A percentile compares a stretch with the other conserved stretches of the same genome.
Evolutionary conservation across 2,113 vertebrate genomes (phyloP).

Genomic region (Galbula dea): DNA sequence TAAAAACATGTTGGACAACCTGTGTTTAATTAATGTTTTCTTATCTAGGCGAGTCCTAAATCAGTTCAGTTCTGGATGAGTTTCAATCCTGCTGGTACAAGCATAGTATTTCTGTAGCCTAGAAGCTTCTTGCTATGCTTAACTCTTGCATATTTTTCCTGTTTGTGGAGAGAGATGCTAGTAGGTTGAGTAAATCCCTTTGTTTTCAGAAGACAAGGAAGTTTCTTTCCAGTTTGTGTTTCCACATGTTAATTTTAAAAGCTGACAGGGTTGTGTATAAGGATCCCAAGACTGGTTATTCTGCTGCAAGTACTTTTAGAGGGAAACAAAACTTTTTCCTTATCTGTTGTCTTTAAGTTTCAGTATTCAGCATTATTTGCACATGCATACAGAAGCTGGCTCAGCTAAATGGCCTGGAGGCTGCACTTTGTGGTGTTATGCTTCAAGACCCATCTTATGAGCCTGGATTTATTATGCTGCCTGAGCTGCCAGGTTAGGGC

Average conservation of each 20-base stretch:
- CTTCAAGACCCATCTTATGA: neutral
- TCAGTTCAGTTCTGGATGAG: neutral
- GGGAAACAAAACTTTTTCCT: neutral
- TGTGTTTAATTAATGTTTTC: conserved; percentile 29
- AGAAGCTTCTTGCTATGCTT: neutral
- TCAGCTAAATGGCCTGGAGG: neutral
- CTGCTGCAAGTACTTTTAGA: neutral
- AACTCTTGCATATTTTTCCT: neutral
- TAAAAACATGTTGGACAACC: conserved; percentile 19
- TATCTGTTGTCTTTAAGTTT: neutral
- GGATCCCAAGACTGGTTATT: neutral
- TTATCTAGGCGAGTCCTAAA: neutral
- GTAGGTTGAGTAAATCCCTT: neutral
- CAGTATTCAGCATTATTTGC: neutral
- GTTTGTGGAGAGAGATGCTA: neutral
- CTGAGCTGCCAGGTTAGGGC: neutral
- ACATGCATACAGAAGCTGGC: neutral
- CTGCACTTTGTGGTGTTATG: neutral
- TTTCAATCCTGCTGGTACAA: neutral
- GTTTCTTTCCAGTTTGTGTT: neutral
- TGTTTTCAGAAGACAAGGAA: neutral
- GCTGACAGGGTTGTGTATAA: neutral
- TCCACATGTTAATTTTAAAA: neutral
- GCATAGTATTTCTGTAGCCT: neutral
- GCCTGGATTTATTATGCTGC: neutral